Evolutionary conservation across 1,140 invertebrate genomes (phyloP), one percentile per base, ranked within the genome.

Genomic region (Nasonia vitripennis): DNA sequence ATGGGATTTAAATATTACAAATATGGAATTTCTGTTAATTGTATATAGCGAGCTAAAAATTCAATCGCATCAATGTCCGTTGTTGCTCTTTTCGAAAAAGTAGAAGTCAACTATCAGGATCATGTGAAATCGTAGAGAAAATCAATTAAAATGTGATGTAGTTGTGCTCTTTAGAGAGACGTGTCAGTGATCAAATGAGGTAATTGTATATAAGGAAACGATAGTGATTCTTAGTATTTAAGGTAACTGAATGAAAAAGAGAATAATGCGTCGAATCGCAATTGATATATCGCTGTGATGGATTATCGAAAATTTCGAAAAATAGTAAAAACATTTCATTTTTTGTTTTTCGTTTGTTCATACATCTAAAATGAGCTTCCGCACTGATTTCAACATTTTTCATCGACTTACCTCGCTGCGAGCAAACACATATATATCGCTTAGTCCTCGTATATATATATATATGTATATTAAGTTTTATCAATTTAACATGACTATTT

Each of bases 351-450:
- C 37, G 45, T 81, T 80, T 7, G 23, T 77, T 81, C 9, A 79
- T 51, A 62, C 51, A 79, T 55, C 41, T 51, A 81, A 78, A 77
- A 83, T 83, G 83, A 88, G 87, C 86, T 87, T 88, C 81, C 77
- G 14, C 41, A 73, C 83, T 83, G 78, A 82, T 86, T 82, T 85
- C 7, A 78, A 75, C 14, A 71, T 85, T 80, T 78, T 78, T 75
- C 3, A 78, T 78, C 14, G 23, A 71, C 31, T 45, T 68, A 73
- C 20, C 41, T 86, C 34, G 55, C 45, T 78, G n/a, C 45, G 23
- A 78, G 81, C 75, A 82, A 77, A 70, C 71, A n/a, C 31, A 51
- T 83, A 83, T 83, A 83, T 62, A 55, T 82, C 37, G 20, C 45
- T 75, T 86, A 55, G 9, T 78, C 27, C 10, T 70, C n/a, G 5